Percentiles rank a stretch among this genome's conserved stretches.
These are phyloP conservation scores for Calliopsis andreniformis DNA, from an alignment of 1,140 invertebrate genomes.

Conservation along the genomic window DNA sequence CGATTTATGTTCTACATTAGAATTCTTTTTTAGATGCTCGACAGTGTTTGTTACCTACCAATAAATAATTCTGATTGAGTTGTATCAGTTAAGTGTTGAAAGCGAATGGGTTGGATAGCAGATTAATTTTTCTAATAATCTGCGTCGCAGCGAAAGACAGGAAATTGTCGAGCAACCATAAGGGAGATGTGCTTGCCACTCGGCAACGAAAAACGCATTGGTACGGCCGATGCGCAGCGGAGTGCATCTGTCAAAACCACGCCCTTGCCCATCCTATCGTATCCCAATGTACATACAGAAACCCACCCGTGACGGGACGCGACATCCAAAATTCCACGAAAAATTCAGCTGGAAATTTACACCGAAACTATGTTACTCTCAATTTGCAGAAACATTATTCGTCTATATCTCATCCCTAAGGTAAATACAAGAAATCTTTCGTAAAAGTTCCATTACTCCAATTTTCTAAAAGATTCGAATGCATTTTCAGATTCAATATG, in stretches of 20 bases:
- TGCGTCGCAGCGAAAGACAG: background rate
- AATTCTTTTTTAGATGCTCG: background rate
- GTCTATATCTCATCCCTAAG: too few relatives aligned
- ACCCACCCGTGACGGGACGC: background rate
- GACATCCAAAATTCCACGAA: background rate
- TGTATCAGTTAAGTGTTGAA: too few relatives aligned
- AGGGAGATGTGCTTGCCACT: background rate
- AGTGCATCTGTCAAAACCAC: slow-evolving; percentile 77
- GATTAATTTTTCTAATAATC: background rate
- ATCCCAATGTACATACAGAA: background rate
- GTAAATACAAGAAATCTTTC: too few relatives aligned
- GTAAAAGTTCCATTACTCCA: too few relatives aligned
- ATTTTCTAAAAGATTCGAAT: too few relatives aligned
- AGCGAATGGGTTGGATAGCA: background rate
- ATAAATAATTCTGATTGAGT: too few relatives aligned
- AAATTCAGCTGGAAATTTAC: too few relatives aligned
- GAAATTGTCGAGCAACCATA: background rate
- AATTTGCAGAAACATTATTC: too few relatives aligned
- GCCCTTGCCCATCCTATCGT: slow-evolving; percentile 66
- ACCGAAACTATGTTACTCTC: too few relatives aligned
- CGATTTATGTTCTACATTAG: background rate
- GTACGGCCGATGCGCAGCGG: slow-evolving; percentile 39
- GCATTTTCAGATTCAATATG: too few relatives aligned
- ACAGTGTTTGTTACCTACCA: too few relatives aligned
- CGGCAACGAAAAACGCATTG: slow-evolving; percentile 34